Base-by-base conservation (phyloP, 2,888 invertebrate genomes). In the Nemotelus pantherinus region DNA sequence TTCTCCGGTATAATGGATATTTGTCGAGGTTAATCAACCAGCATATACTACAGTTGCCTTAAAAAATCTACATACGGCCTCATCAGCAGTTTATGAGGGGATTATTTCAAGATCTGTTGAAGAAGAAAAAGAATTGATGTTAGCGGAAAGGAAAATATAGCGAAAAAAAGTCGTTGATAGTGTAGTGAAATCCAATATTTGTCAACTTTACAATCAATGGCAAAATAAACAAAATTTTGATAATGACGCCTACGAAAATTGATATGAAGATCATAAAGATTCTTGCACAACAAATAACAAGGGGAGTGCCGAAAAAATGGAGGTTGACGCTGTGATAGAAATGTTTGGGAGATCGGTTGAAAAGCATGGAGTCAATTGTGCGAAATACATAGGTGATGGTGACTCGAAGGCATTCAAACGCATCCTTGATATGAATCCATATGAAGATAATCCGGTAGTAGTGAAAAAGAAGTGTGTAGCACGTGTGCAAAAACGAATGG, bases 1-100 rank as follows among this genome's bases (percentile, higher is more conserved):
- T 82, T 81, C 77, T 82, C 80, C 55, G 72, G 78, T 10, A 50
- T 82, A 47, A 82, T 82, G 81, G 81, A 82, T 45, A 60, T 60
- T 25, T 60, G 60, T 60, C 60, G 25, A 60, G 60, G 60, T 25
- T 60, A n/a, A 25, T n/a, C 60, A 9, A 60, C 25, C 39, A 25
- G 60, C 25, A 60, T 25, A 60, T 60, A 60, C 60, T 60, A 60
- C 60, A 60, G 3, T 25, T 60, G 60, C 60, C 39, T 60, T 60
- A n/a, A 25, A 60, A 9, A 60, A 2, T 60, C 39, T 78, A 65
- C 45, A 77, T n/a, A 57, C 48, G 64, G 80, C 77, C 45, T 43
- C 79, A 39, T 65, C 39, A n/a, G 64, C 76, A 48, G 53, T 76
- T 64, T 76, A 65, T 65, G 50, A 76, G n/a, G 39, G 4, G 0